A percentile compares a stretch with the other conserved stretches of the same genome.
Evolutionary conservation across 1,140 invertebrate genomes (phyloP).

Genomic region (Harlomillsia oculata): DNA sequence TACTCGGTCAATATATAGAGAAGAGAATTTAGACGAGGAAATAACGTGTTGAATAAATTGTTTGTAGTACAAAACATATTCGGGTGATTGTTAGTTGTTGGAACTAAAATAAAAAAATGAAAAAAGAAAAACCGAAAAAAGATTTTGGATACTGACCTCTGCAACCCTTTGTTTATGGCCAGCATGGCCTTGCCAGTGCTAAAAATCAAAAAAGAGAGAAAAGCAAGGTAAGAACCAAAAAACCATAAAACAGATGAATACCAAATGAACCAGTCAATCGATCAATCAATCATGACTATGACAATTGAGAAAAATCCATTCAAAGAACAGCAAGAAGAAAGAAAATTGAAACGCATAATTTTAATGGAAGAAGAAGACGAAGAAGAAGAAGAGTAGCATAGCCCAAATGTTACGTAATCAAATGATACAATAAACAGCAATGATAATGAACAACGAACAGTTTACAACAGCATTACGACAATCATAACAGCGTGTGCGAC

Average conservation of each 20-base stretch:
- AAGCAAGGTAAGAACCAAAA: constrained; percentile 40
- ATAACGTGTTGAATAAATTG: not conserved
- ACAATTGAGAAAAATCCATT: not conserved
- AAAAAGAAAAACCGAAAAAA: constrained; percentile 26
- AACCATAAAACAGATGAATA: constrained; percentile 30
- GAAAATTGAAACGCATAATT: too few species aligned
- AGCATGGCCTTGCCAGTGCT: constrained; percentile 69
- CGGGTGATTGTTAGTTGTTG: constrained; percentile 1
- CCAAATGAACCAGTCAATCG: constrained; percentile 29
- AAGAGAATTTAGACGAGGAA: too few species aligned
- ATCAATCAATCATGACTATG: constrained; percentile 6
- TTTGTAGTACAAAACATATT: too few species aligned
- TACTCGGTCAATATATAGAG: too few species aligned
- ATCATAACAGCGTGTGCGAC: too few species aligned
- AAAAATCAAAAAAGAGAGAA: constrained; percentile 53
- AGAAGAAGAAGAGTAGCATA: too few species aligned
- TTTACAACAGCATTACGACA: too few species aligned
- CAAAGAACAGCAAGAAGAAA: too few species aligned
- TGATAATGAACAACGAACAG: too few species aligned
- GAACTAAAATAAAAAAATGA: constrained; percentile 12
- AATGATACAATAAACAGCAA: too few species aligned
- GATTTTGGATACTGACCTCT: constrained; percentile 60
- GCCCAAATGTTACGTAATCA: too few species aligned
- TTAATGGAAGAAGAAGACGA: too few species aligned
- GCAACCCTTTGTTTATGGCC: constrained; percentile 79